These are phyloP conservation scores for Platysteira castanea DNA, from an alignment of 2,113 vertebrate species.

Conservation along the genomic window DNA sequence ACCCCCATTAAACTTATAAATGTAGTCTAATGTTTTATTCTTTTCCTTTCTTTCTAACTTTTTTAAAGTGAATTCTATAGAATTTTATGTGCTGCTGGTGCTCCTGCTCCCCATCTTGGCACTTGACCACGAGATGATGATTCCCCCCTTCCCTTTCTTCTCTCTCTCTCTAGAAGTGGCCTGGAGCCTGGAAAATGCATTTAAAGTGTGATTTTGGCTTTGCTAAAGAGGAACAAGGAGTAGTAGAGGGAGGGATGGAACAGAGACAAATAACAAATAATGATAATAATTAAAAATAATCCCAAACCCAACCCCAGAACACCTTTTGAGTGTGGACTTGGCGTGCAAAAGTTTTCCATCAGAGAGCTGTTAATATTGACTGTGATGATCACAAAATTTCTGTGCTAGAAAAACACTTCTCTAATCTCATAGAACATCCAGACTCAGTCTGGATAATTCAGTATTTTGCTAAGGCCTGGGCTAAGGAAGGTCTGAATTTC, in stretches of 20 bases:
- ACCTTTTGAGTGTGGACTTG: background rate
- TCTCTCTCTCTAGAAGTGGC: background rate
- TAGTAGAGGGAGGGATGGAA: background rate
- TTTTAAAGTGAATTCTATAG: background rate
- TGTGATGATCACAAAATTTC: background rate
- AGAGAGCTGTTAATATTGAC: background rate
- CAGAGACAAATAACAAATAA: background rate
- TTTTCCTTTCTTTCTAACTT: background rate
- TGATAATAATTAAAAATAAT: fast-evolving
- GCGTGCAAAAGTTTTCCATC: background rate
- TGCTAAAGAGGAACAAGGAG: background rate
- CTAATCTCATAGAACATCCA: background rate
- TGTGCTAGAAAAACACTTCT: background rate
- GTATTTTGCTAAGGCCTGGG: background rate
- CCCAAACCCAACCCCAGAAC: background rate
- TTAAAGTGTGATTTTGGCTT: background rate
- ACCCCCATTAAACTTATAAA: background rate
- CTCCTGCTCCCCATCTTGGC: background rate
- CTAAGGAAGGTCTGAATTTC: background rate
- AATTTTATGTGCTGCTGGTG: background rate
- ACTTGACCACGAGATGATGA: background rate
- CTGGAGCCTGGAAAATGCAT: background rate
- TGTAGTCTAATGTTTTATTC: background rate
- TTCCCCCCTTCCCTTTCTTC: background rate
- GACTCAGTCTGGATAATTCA: background rate